Evolutionary conservation across 2,113 vertebrate species (phyloP), one percentile per base, ranked within the genome.

Genomic region (Ptychochromis oligacanthus): DNA sequence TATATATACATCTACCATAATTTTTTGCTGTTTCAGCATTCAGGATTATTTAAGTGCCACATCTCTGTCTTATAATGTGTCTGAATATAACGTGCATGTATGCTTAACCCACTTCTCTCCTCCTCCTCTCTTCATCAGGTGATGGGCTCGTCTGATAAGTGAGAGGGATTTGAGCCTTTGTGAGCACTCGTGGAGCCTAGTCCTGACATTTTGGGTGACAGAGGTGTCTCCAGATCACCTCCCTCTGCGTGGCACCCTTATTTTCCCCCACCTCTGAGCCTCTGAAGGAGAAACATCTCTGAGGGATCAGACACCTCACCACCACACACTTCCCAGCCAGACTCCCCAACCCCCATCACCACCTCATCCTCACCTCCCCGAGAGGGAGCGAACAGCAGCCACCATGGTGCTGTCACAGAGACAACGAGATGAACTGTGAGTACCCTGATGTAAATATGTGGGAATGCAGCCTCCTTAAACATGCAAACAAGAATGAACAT

Each of bases 341-440:
- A 78, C 38, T 76, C 36, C 81, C 83, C 75, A 17, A 31, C 46
- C 67, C 67, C 92, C 94, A 94, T 93, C 95, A 92, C 91, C 90
- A 61, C 67, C 94, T 92, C 88, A 92, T 90, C 95, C 91, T 94
- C 87, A 85, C 94, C 92, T 94, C 93, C 95, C 94, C 92, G 87
- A 91, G 88, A 93, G 96, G 89, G 92, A 95, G 91, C 89, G 89
- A 92, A 93, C 91, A 95, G 95, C 95, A 95, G 93, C 96, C 96
- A 95, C 93, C 89, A 99, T 99, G 98, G 98, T 99, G 97, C 97
- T 99, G 96, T 99, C 98, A 93, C 98, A 99, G 94, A 99, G 98
- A 96, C 98, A 99, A 97, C 96, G 98, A 97, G 98, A 99, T 90
- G 98, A 99, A 95, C 96, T 99, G 98, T 99, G 95, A 99, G 98